A percentile compares a stretch with the other conserved stretches of the same genome.
Evolutionary conservation across 2,113 vertebrate species (phyloP).

Genomic region (Antigone vipio): DNA sequence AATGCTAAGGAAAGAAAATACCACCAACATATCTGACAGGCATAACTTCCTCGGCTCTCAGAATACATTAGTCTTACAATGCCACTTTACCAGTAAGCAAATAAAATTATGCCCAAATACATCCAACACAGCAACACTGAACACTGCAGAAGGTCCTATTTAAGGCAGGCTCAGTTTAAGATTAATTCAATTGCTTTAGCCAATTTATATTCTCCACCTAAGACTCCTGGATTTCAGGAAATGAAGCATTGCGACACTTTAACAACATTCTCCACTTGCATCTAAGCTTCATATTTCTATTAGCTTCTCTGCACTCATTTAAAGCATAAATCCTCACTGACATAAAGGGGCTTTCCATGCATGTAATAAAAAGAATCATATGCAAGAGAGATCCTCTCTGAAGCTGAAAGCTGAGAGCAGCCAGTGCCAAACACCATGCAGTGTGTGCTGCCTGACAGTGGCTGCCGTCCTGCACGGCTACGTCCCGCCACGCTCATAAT

Average conservation of each 20-base stretch:
- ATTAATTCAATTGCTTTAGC: background rate
- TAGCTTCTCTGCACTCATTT: background rate
- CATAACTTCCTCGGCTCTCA: background rate
- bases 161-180: background rate
- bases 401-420: background rate
- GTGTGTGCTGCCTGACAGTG: background rate
- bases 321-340: background rate
- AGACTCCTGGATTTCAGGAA: background rate
- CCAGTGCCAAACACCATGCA: background rate
- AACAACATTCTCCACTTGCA: background rate
- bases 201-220: background rate
- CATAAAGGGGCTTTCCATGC: background rate
- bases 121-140: background rate
- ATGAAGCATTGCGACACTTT: background rate
- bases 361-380: background rate
- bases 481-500: background rate
- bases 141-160: background rate
- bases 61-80: background rate
- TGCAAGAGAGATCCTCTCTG: background rate
- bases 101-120: background rate
- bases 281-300: background rate
- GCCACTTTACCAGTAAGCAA: background rate
- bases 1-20: background rate
- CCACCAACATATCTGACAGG: background rate
- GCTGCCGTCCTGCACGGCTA: background rate